Evolutionary conservation across 2,113 vertebrate species (phyloP), one percentile per base, ranked within the genome.

Genomic region (Macrotis lagotis): DNA sequence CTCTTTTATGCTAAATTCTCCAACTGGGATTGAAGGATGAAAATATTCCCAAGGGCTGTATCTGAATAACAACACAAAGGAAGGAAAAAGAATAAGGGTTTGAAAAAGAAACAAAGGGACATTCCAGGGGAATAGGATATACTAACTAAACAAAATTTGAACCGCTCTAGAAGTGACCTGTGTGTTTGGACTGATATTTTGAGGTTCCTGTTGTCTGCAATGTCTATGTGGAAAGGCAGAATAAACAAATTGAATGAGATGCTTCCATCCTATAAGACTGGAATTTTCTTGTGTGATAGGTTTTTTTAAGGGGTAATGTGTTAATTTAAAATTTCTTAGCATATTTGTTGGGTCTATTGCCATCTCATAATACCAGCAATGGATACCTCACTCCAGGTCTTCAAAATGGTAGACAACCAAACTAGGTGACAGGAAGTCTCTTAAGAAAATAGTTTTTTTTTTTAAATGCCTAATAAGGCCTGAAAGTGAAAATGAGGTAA

Each of bases 1-100:
- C 88, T 52, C 55, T 94, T 51, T 95, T 91, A 28, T 48, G 47
- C 10, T 95, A 95, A 90, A 3, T 55, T 95, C 53, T 48, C n/a
- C 49, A 90, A 0, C 48, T 44, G 3, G 0, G 7, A 50, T 74
- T 91, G 14, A 25, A 44, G 50, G 94, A 96, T 37, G n/a, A 8
- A 94, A 94, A 2, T 37, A 28, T 93, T 90, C 48, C 9, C 47
- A 74, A 28, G 2, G 49, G 93, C 44, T 8, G 22, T 50, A 28
- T 53, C 37, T 74, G 25, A 90, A 94, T 66, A 31, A 66, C 28
- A 66, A 31, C 28, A 66, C 31, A 96, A 66, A 25, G 26, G 31
- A 47, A 92, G 47, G 8, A 22, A 93, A 94, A 50, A 19, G 91
- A 9, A 5, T 91, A 93, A 88, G 16, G 55, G 19, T 44, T 66